These are phyloP conservation scores for Peribatodes rhomboidaria DNA, from an alignment of 2,888 invertebrate genomes.

Conservation along the genomic window DNA sequence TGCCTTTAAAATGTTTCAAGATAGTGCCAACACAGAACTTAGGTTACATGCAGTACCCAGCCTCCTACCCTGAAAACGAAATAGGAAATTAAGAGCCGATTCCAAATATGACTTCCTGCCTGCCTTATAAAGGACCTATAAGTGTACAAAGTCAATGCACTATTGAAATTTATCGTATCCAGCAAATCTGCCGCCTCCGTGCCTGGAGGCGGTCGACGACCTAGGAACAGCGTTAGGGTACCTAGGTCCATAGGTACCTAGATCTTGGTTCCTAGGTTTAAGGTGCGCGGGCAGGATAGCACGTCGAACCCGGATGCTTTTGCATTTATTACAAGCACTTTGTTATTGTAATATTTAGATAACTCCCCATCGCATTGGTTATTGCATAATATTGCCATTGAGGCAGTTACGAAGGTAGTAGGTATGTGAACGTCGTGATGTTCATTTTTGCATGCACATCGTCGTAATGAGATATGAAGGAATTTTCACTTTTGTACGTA, in stretches of 20 bases:
- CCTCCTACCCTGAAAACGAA: conserved; percentile 19
- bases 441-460: conserved; percentile 4
- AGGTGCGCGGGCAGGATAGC: conserved; percentile 67
- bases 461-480: background rate
- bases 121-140: conserved; percentile 53
- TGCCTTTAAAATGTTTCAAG: too few species aligned
- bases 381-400: conserved; percentile 17
- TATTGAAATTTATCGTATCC: conserved; percentile 85
- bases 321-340: conserved; percentile 54
- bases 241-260: conserved; percentile 67
- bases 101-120: conserved; percentile 51
- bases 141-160: conserved; percentile 77
- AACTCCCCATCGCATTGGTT: conserved; percentile 3
- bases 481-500: background rate
- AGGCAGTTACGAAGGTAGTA: background rate
- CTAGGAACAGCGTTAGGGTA: conserved; percentile 78
- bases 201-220: conserved; percentile 75
- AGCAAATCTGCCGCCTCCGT: conserved; percentile 79
- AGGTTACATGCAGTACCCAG: background rate
- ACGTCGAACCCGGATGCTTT: conserved; percentile 74
- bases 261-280: too few species aligned
- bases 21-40: background rate
- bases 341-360: conserved; percentile 46
- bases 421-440: background rate
- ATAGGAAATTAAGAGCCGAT: conserved; percentile 30